phyloP scores from a whole-genome alignment of 1,140 invertebrate species.

The Drosophila willistoni region DNA sequence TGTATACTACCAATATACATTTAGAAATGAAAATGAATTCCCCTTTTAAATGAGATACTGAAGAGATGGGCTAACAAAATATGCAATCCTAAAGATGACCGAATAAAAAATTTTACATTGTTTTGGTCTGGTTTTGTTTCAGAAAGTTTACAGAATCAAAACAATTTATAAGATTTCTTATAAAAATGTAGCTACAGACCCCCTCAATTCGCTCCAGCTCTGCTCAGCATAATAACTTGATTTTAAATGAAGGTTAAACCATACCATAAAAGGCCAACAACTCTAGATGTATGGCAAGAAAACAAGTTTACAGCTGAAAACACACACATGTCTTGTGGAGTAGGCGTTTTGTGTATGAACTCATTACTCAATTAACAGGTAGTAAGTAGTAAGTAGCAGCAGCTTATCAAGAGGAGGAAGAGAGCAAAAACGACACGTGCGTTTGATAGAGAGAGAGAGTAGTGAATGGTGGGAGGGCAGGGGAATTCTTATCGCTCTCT shows the following conservation, averaged over 20 bases:
- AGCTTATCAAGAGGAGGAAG: conserved; percentile 43
- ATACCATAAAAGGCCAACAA: conserved; percentile 53
- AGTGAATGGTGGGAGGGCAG: background rate
- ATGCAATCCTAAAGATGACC: no score
- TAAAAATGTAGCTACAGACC: background rate
- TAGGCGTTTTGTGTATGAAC: conserved; percentile 36
- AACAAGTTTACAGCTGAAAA: conserved; percentile 55
- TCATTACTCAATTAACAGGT: conserved; percentile 69
- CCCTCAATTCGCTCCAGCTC: background rate
- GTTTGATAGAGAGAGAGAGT: background rate
- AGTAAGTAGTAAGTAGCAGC: background rate
- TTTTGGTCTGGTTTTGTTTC: no score
- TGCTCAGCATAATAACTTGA: conserved; percentile 28
- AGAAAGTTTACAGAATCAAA: no score
- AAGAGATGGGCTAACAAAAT: no score
- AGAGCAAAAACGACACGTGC: conserved; percentile 41
- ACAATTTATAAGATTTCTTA: no score
- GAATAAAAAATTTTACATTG: no score
- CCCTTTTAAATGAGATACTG: no score
- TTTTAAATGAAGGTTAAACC: conserved; percentile 44
- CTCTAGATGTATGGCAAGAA: conserved; percentile 29
- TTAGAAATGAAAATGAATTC: no score
- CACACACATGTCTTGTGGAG: background rate
- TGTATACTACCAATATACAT: no score
- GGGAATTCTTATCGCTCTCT: background rate